These are phyloP conservation scores for Telmatherina bonti DNA, from an alignment of 2,797 vertebrate species.

Conservation along the genomic window DNA sequence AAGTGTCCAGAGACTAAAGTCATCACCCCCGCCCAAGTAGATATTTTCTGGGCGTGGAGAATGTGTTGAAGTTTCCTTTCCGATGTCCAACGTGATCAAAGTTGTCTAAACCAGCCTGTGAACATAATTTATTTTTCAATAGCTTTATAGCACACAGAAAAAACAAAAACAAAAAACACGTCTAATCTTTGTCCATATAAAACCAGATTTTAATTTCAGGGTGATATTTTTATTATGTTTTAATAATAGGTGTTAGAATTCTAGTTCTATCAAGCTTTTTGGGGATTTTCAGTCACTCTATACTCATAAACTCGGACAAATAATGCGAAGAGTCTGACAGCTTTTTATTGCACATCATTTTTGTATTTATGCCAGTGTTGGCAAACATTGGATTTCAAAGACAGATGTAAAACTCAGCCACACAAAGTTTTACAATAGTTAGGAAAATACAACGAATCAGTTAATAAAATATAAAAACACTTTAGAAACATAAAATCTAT, in stretches of 20 bases:
- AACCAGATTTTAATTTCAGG: too few species aligned
- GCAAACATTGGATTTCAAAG: too few species aligned
- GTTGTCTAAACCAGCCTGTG: not conserved
- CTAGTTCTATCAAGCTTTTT: not conserved
- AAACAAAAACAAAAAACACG: too few species aligned
- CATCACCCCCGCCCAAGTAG: conserved; percentile 29
- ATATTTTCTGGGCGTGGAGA: conserved; percentile 63
- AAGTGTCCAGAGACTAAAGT: conserved; percentile 28
- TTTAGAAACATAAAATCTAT: not conserved
- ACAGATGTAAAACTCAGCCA: not conserved
- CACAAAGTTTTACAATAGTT: too few species aligned
- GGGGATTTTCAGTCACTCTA: not conserved
- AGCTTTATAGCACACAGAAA: not conserved
- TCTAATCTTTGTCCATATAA: too few species aligned
- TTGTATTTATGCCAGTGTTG: too few species aligned
- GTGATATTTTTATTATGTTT: not conserved
- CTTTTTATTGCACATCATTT: not conserved
- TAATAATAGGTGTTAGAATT: not conserved
- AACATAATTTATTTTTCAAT: not conserved
- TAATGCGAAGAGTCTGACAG: not conserved
- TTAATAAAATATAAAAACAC: not conserved
- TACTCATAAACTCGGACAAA: too few species aligned
- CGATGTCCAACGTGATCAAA: conserved; percentile 8
- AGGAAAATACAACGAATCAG: too few species aligned
- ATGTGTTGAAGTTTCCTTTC: conserved; percentile 17